Conservation (phyloP, 1,140 invertebrate species). For the Asbolus verrucosus region DNA sequence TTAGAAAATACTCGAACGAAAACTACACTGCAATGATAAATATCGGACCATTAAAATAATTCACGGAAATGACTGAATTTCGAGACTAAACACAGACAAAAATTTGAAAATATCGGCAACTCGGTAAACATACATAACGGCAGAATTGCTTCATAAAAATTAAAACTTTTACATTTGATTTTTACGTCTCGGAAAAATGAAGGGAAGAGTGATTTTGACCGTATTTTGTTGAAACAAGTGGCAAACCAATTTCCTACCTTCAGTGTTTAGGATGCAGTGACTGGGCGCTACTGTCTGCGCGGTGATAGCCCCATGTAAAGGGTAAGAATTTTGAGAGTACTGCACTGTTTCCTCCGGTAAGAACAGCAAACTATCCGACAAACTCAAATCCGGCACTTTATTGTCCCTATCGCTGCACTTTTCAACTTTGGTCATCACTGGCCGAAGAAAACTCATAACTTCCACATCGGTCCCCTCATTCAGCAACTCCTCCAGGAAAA, state of each 20-base stretch:
- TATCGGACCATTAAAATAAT: not conserved
- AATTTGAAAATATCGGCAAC: too few species aligned
- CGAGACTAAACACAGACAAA: conserved; percentile 16
- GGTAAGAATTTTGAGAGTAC: conserved; percentile 64
- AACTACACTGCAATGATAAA: conserved; percentile 8
- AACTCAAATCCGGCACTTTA: conserved; percentile 56
- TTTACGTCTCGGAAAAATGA: too few species aligned
- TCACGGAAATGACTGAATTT: conserved; percentile 1
- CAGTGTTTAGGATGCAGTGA: conserved; percentile 67
- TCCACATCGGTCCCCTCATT: conserved; percentile 76
- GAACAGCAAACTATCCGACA: conserved; percentile 68
- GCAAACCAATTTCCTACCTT: too few species aligned
- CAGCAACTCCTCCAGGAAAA: conserved; percentile 73
- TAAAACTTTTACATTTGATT: too few species aligned
- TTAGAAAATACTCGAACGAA: not conserved
- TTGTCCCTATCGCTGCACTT: conserved; percentile 69
- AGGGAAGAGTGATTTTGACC: too few species aligned
- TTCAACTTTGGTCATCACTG: conserved; percentile 74
- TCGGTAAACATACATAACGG: too few species aligned
- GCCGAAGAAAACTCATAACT: conserved; percentile 73
- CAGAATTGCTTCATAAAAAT: too few species aligned
- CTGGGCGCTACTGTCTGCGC: conserved; percentile 71
- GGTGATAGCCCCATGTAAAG: conserved; percentile 68
- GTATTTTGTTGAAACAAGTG: too few species aligned
- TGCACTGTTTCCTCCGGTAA: conserved; percentile 66